Base-by-base conservation (phyloP, 2,888 invertebrate genomes). In the Neoaliturus tenellus region DNA sequence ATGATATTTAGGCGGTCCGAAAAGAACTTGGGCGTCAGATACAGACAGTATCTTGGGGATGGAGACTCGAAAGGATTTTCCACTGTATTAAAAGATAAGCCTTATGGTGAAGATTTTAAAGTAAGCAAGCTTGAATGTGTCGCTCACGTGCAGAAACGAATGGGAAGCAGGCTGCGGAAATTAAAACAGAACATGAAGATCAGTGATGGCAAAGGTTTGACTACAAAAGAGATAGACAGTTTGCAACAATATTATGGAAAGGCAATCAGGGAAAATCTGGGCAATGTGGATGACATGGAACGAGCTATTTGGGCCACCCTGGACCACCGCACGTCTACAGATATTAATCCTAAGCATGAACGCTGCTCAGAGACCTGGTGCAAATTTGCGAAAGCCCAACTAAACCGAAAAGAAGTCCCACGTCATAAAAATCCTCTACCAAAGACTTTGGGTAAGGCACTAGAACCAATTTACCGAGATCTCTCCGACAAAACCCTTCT, bases 121-220 rank as follows among this genome's bases (percentile, higher is more conserved):
- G 51, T 78, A 23, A 8, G n/a, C 5, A 81, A 84, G 44, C 81
- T 73, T 14, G 73, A 81, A 44, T 84, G 84, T 41, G 31, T 84
- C 0, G 81, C 75, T 0, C 73, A 84, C 48, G 62, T 84, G 2
- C 81, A 81, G n/a, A 84, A 84, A 20, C 31, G 84, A 39, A 33
- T 78, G 8, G 78, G 78, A 3, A 48, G 51, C 2, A 10, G 78
- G 1, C 23, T 78, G 3, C 48, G 78, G 28, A 14, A 48, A 25
- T 31, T 78, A n/a, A 78, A 78, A 17, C 14, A 78, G 20, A 25
- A 23, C 14, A 35, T 8, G n/a, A 78, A 78, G 28, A 51, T 82
- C 5, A 58, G 31, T 31, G 51, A 78, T 78, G 78, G 78, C 14
- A 48, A 48, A 78, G 51, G 51, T n/a, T 12, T 48, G 17, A 10